Evolutionary conservation across 2,797 vertebrate genomes (phyloP).

Genomic region (Microhierax caerulescens): DNA sequence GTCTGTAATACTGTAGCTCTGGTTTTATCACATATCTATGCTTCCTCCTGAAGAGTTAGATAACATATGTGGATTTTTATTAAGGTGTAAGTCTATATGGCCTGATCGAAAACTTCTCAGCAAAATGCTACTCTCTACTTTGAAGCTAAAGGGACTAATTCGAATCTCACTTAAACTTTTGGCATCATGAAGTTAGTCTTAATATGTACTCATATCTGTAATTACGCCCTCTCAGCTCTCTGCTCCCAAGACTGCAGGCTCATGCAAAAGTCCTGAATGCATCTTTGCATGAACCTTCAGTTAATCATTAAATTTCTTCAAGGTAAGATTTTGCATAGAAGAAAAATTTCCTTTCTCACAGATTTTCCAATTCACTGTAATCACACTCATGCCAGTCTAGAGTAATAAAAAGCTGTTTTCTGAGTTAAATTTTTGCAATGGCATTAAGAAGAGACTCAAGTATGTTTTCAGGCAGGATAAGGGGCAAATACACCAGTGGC

Average conservation of each 20-base stretch:
- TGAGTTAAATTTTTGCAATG: neutral
- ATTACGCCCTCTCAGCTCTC: neutral
- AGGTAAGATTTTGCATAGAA: neutral
- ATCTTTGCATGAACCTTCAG: neutral
- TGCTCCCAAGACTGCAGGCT: neutral
- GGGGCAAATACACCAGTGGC: neutral
- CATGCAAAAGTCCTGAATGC: neutral
- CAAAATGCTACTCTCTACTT: neutral
- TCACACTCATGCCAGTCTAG: neutral
- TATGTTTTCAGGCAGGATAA: neutral
- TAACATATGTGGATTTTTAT: constrained; percentile 12
- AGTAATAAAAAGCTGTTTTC: neutral
- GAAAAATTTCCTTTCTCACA: neutral
- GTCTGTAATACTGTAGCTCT: neutral
- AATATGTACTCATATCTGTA: neutral
- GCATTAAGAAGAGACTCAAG: neutral
- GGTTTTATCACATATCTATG: neutral
- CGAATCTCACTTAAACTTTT: neutral
- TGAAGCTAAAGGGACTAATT: neutral
- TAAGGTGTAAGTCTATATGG: neutral
- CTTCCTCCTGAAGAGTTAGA: constrained; percentile 19
- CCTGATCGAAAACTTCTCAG: neutral
- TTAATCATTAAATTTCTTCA: neutral
- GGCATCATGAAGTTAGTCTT: neutral
- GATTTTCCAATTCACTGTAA: neutral